Percentiles rank a stretch among this genome's conserved stretches.
These are phyloP conservation scores for Listronotus oregonensis DNA, from an alignment of 1,140 invertebrate species.

Conservation along the genomic window DNA sequence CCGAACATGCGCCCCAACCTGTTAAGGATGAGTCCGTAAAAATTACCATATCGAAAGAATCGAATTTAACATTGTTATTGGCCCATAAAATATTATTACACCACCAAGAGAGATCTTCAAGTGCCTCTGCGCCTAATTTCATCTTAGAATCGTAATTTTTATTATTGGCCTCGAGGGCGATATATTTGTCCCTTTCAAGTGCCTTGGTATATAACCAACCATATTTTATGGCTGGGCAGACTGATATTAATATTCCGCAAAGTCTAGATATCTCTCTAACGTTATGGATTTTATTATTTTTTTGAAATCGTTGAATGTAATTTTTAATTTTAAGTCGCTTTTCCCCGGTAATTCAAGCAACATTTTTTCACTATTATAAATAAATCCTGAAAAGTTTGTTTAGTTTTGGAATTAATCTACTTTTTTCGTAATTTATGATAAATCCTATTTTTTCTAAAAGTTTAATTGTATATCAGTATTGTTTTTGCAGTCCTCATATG, in stretches of 20 bases:
- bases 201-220: slow-evolving; percentile 9
- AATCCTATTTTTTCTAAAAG: not conserved
- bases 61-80: slow-evolving; percentile 18
- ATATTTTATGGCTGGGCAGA: slow-evolving; percentile 6
- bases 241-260: slow-evolving; percentile 1
- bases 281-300: not conserved
- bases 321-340: not conserved
- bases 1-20: slow-evolving; percentile 51
- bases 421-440: not conserved
- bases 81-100: slow-evolving; percentile 37
- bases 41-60: slow-evolving; percentile 47
- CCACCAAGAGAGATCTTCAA: slow-evolving; percentile 47
- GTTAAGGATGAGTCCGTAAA: slow-evolving; percentile 51
- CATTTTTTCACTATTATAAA: not conserved
- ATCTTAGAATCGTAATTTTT: slow-evolving; percentile 23
- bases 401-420: not conserved
- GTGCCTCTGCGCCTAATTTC: slow-evolving; percentile 5
- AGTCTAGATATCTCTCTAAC: not conserved
- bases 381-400: not conserved
- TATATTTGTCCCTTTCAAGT: slow-evolving; percentile 12
- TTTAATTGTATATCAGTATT: not conserved
- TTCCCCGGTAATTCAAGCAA: not conserved
- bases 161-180: not conserved
- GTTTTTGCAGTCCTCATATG: not conserved
- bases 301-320: not conserved